A percentile compares a stretch with the other conserved stretches of the same genome.
Evolutionary conservation across 2,888 invertebrate species (phyloP).

Genomic region (Cantharis rufa): DNA sequence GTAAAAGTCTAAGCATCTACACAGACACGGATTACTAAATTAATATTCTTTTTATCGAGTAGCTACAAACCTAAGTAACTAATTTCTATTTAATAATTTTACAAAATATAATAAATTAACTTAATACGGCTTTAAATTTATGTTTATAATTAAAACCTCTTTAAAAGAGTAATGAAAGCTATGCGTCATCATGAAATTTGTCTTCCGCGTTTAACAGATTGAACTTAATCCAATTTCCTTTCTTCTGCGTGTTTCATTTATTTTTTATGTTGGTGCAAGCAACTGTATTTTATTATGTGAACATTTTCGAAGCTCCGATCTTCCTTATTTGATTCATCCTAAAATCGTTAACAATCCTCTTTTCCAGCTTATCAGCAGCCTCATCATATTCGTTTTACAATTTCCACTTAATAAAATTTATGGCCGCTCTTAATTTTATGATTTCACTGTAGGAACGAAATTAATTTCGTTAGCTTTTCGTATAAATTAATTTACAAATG

Average conservation of each 20-base stretch:
- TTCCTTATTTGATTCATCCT: not conserved
- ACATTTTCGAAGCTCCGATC: not conserved
- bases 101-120: not conserved
- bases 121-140: not conserved
- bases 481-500: not conserved
- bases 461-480: not conserved
- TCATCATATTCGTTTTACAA: not conserved
- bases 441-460: not conserved
- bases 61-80: not conserved
- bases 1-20: not conserved
- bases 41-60: not conserved
- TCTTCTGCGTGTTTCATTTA: conserved; percentile 3
- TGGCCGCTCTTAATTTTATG: not conserved
- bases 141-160: conserved; percentile 4
- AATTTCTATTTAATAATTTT: not conserved
- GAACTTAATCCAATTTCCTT: conserved; percentile 24
- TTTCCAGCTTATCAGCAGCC: not conserved
- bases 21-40: not conserved
- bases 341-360: not conserved
- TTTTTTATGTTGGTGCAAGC: conserved; percentile 2
- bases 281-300: conserved; percentile 1
- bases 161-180: conserved; percentile 3
- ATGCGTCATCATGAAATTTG: conserved; percentile 8
- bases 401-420: not conserved
- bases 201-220: conserved; percentile 21